phyloP scores from a whole-genome alignment of 2,888 invertebrate genomes.

The Synanthedon tipuliformis region DNA sequence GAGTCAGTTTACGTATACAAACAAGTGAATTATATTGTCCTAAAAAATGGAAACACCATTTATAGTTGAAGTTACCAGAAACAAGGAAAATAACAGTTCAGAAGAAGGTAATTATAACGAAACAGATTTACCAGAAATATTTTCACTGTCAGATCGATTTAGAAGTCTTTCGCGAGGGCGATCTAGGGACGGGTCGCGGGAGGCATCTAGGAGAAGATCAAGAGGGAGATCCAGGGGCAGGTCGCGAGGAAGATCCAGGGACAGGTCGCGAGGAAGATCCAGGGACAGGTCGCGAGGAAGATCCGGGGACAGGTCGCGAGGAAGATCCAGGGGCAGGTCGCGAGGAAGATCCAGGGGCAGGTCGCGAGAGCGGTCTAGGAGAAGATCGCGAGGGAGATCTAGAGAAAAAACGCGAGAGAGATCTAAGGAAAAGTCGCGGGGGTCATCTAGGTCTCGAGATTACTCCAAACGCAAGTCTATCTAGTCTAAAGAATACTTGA shows the following conservation, averaged over 20 bases:
- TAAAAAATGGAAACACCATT: background rate
- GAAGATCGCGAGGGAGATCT: constrained; percentile 6
- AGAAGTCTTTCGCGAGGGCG: background rate
- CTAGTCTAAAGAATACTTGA: too few relatives aligned
- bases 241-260: constrained; percentile 1
- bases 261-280: constrained; percentile 6
- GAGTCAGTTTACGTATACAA: too few relatives aligned
- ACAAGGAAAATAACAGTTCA: background rate
- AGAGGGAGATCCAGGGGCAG: background rate
- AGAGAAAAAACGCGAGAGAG: constrained; percentile 1
- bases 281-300: constrained; percentile 7
- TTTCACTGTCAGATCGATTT: too few relatives aligned
- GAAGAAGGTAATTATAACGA: background rate
- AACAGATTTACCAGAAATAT: background rate
- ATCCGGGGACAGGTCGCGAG: constrained; percentile 11
- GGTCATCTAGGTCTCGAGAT: constrained; percentile 1
- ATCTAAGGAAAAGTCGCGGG: constrained; percentile 2
- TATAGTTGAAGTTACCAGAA: background rate
- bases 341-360: constrained; percentile 5
- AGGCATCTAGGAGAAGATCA: background rate
- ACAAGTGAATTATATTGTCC: too few relatives aligned
- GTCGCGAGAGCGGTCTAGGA: constrained; percentile 5
- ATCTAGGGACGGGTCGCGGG: background rate
- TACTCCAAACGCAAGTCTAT: constrained; percentile 1
- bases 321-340: constrained; percentile 5